Evolutionary conservation across 1,140 invertebrate genomes (phyloP).

Genomic region (Centruroides sculpturatus): DNA sequence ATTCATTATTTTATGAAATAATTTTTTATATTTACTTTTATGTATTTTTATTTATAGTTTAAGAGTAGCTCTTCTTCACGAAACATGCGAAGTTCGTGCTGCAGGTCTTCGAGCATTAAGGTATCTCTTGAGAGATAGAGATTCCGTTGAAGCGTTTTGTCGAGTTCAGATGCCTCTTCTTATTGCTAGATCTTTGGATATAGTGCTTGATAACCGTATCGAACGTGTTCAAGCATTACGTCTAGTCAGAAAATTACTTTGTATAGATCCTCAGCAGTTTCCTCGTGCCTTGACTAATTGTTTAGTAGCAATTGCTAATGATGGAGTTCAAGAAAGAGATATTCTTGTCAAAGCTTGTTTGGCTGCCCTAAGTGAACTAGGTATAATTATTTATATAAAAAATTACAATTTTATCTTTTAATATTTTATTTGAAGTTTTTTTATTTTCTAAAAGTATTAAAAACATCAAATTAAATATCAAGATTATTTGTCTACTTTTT

Average conservation of each 20-base stretch:
- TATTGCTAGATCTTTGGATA: constrained; percentile 57
- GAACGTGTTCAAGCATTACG: constrained; percentile 79
- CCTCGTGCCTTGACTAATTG: constrained; percentile 49
- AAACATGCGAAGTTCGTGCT: constrained; percentile 73
- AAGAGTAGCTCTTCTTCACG: constrained; percentile 62
- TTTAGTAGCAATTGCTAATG: constrained; percentile 64
- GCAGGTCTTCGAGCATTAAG: constrained; percentile 68
- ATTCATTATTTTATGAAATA: not conserved
- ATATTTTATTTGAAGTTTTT: not conserved
- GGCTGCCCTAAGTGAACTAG: constrained; percentile 68
- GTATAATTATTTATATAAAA: not conserved
- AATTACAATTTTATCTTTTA: not conserved
- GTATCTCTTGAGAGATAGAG: constrained; percentile 59
- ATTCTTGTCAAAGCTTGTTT: constrained; percentile 56
- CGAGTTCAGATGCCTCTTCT: constrained; percentile 64
- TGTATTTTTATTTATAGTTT: constrained; percentile 45
- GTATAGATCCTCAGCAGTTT: constrained; percentile 47
- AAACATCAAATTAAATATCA: not conserved
- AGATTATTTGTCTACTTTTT: constrained; percentile 3
- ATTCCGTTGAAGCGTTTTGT: constrained; percentile 60
- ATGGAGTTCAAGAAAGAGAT: constrained; percentile 54
- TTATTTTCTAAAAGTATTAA: not conserved
- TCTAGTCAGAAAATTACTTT: constrained; percentile 53
- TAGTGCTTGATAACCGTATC: constrained; percentile 62
- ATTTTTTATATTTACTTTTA: not conserved